Conservation (phyloP, 1,140 invertebrate genomes). For the Drosophila sproati region DNA sequence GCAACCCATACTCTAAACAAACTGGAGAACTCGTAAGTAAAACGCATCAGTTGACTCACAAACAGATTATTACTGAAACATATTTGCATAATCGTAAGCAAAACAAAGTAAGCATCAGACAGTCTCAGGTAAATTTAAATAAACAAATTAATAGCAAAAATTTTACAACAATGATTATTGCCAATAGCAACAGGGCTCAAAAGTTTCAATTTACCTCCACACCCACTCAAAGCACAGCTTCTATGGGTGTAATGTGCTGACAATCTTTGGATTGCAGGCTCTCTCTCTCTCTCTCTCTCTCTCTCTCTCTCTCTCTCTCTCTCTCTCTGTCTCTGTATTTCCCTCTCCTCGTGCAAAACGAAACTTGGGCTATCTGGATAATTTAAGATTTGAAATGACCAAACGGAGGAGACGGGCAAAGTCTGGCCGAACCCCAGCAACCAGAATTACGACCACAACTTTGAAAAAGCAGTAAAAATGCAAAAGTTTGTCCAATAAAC, state of each 20-base stretch:
- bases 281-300: no score
- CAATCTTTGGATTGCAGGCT: constrained; percentile 68
- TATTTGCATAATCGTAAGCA: constrained; percentile 55
- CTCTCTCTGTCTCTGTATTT: no score
- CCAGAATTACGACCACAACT: constrained; percentile 54
- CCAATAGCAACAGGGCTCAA: constrained; percentile 47
- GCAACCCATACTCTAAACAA: constrained; percentile 11
- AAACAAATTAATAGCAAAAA: constrained; percentile 67
- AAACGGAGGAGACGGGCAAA: constrained; percentile 19
- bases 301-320: no score
- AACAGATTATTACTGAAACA: constrained; percentile 12
- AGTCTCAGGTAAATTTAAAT: constrained; percentile 60
- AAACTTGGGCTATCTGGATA: constrained; percentile 58
- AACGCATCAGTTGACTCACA: constrained; percentile 26
- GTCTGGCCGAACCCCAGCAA: constrained; percentile 46
- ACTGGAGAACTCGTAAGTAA: constrained; percentile 36
- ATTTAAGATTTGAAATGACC: constrained; percentile 80
- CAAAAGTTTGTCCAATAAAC: constrained; percentile 82
- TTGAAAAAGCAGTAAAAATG: constrained; percentile 74
- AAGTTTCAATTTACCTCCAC: constrained; percentile 50
- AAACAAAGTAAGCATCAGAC: constrained; percentile 21
- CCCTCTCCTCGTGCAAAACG: background rate
- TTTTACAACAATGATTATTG: constrained; percentile 67
- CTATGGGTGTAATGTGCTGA: constrained; percentile 73
- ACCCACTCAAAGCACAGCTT: constrained; percentile 4